Evolutionary conservation across 2,888 invertebrate genomes (phyloP).

Genomic region (Mechanitis messenoides): DNA sequence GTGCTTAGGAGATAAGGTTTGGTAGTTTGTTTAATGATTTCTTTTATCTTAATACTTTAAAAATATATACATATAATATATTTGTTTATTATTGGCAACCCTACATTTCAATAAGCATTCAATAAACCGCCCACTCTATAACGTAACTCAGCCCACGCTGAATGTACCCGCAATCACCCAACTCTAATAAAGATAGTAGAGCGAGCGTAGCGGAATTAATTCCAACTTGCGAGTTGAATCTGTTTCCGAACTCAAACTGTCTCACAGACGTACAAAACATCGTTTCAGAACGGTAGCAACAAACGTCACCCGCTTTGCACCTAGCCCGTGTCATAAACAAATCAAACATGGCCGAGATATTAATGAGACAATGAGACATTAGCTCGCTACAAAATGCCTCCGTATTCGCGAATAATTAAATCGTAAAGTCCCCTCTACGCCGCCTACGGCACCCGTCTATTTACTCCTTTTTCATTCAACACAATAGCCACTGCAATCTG

Average conservation of each 20-base stretch:
- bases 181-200: conserved; percentile 28
- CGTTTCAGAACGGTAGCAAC: conserved; percentile 31
- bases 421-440: conserved; percentile 76
- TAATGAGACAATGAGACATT: conserved; percentile 77
- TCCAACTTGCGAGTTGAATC: conserved; percentile 35
- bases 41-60: background rate
- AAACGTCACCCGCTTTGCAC: conserved; percentile 49
- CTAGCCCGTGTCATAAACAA: conserved; percentile 72
- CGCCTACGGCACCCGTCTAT: conserved; percentile 72
- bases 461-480: conserved; percentile 77
- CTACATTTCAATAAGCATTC: background rate
- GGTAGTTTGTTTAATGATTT: conserved; percentile 9
- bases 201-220: conserved; percentile 39
- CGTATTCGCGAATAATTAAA: conserved; percentile 77
- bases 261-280: conserved; percentile 40
- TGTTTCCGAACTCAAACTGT: conserved; percentile 37
- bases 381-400: conserved; percentile 76
- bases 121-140: conserved; percentile 12
- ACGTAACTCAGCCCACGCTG: conserved; percentile 9
- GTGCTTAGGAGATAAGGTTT: conserved; percentile 12
- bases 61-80: background rate
- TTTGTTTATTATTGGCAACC: background rate
- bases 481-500: conserved; percentile 74
- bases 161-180: conserved; percentile 8
- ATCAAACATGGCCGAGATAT: conserved; percentile 76